These are phyloP conservation scores for Xanthorhoe spadicearia DNA, from an alignment of 2,888 invertebrate genomes.

Conservation along the genomic window DNA sequence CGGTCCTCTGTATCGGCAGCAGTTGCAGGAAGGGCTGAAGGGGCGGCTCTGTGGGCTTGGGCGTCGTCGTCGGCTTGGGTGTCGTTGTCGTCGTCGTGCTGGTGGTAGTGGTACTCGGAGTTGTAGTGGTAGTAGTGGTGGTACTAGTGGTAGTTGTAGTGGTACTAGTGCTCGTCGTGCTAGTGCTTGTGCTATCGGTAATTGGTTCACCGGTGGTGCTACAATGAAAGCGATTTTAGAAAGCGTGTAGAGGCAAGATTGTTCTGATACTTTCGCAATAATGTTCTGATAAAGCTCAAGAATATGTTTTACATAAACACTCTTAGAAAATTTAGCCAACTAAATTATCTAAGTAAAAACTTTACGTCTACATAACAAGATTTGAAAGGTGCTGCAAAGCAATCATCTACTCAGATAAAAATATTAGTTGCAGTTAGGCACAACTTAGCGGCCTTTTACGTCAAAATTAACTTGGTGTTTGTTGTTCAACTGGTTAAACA, in stretches of 20 bases:
- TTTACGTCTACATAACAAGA: too few relatives aligned
- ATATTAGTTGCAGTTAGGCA: neutral
- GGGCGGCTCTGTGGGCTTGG: slow-evolving; percentile 51
- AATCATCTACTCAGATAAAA: neutral
- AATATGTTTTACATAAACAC: too few relatives aligned
- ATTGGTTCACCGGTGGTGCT: slow-evolving; percentile 60
- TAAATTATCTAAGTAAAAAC: too few relatives aligned
- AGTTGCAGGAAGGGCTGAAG: slow-evolving; percentile 73
- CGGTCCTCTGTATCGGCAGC: slow-evolving; percentile 70
- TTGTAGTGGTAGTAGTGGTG: slow-evolving; percentile 66
- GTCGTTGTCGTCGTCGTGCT: slow-evolving; percentile 69
- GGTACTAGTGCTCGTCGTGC: slow-evolving; percentile 55
- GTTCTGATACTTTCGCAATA: neutral
- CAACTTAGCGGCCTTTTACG: slow-evolving; percentile 7
- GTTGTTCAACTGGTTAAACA: slow-evolving; percentile 18
- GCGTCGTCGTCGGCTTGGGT: slow-evolving; percentile 51
- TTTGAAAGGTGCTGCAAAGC: too few relatives aligned
- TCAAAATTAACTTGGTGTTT: slow-evolving; percentile 1
- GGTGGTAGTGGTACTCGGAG: slow-evolving; percentile 71
- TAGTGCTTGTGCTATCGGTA: slow-evolving; percentile 64
- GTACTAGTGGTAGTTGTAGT: slow-evolving; percentile 59
- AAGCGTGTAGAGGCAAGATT: slow-evolving; percentile 9
- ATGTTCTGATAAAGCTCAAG: neutral
- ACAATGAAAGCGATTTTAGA: slow-evolving; percentile 52
- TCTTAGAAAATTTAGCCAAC: too few relatives aligned